Percentiles rank a stretch among this genome's conserved stretches.
These are phyloP conservation scores for Lochmaea capreae DNA, from an alignment of 2,888 invertebrate genomes.

Conservation along the genomic window DNA sequence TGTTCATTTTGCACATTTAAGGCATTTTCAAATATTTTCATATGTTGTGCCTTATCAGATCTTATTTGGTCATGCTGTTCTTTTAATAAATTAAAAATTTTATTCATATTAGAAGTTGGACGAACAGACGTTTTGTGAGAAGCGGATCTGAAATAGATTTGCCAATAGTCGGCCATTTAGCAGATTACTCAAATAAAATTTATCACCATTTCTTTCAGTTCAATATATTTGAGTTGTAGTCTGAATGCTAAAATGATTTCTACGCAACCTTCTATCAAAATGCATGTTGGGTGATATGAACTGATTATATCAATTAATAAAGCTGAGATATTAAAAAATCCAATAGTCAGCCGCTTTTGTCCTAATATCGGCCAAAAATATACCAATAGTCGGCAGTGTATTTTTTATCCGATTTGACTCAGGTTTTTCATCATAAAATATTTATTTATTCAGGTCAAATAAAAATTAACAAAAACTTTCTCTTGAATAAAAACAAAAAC, in stretches of 20 bases:
- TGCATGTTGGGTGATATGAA: neutral
- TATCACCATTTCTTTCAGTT: neutral
- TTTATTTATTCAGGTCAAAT: too few species aligned
- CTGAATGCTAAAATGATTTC: neutral
- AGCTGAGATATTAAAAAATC: neutral
- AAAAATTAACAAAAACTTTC: neutral
- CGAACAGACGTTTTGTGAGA: too few species aligned
- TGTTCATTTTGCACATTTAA: too few species aligned
- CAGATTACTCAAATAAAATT: neutral
- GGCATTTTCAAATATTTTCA: too few species aligned
- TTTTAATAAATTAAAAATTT: too few species aligned
- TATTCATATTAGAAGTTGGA: too few species aligned
- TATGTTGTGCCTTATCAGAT: too few species aligned
- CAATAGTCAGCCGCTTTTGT: neutral
- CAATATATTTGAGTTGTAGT: neutral
- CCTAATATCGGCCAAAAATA: neutral
- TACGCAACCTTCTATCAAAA: neutral
- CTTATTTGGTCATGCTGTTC: too few species aligned
- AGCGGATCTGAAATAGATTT: too few species aligned
- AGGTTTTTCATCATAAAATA: too few species aligned
- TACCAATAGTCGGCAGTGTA: neutral
- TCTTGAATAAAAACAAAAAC: neutral
- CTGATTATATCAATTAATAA: neutral
- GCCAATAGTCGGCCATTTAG: slow-evolving; percentile 6
- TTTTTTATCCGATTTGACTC: too few species aligned